A percentile compares a stretch with the other conserved stretches of the same genome.
Conservation (phyloP, 2,888 invertebrate species). For the Drosophila merina region DNA sequence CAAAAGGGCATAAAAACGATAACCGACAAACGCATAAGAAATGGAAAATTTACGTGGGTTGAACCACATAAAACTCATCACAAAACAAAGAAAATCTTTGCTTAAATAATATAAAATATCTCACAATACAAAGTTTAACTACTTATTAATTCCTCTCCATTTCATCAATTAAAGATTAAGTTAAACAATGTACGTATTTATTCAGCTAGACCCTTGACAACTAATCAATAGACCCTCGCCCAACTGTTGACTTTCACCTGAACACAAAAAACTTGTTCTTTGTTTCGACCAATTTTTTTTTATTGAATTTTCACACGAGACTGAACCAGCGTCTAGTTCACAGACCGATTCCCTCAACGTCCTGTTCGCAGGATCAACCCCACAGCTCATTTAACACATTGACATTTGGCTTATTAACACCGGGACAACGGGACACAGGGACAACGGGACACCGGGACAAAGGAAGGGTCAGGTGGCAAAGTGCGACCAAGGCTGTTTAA, state of each 20-base stretch:
- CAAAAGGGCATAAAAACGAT: constrained; percentile 50
- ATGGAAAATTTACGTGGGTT: constrained; percentile 14
- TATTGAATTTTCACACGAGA: constrained; percentile 63
- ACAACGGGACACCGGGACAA: not conserved
- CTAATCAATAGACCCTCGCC: constrained; percentile 33
- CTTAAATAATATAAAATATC: not conserved
- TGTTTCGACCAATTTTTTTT: constrained; percentile 31
- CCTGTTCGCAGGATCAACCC: not conserved
- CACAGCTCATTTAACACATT: constrained; percentile 57
- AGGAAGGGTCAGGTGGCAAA: constrained; percentile 12
- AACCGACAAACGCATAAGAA: constrained; percentile 42
- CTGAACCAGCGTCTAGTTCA: constrained; percentile 40
- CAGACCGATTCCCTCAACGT: not conserved
- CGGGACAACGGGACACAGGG: constrained; percentile 9
- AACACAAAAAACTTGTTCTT: constrained; percentile 35
- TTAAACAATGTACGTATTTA: not conserved
- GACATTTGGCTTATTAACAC: constrained; percentile 60
- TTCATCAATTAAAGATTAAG: not conserved
- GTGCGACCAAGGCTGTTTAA: constrained; percentile 44
- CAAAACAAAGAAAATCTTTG: not conserved
- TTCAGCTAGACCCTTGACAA: not conserved
- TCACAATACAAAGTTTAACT: not conserved
- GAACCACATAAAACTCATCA: not conserved
- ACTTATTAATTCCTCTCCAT: not conserved
- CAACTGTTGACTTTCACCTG: constrained; percentile 58